Percentiles rank a stretch among this genome's conserved stretches.
Conservation (phyloP, 1,140 invertebrate genomes). For the Uloborus diversus region DNA sequence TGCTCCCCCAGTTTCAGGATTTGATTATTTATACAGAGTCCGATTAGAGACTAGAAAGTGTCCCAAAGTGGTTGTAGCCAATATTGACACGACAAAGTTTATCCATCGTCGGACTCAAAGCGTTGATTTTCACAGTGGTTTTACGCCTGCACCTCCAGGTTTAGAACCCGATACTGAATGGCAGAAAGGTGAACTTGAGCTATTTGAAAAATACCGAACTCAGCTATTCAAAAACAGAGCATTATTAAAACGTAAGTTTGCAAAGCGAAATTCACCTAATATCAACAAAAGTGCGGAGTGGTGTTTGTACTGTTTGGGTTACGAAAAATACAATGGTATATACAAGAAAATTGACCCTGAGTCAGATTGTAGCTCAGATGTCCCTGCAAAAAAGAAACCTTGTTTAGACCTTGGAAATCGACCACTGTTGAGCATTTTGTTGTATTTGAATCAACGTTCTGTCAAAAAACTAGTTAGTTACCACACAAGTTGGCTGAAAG, state of each 20-base stretch:
- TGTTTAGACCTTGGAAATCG: background rate
- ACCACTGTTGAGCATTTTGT: slow-evolving; percentile 26
- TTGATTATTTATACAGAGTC: slow-evolving; percentile 33
- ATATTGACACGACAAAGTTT: slow-evolving; percentile 64
- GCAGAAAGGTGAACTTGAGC: background rate
- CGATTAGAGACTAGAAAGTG: slow-evolving; percentile 70
- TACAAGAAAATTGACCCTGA: background rate
- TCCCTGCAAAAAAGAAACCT: background rate
- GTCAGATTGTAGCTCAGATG: background rate
- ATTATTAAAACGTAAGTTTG: slow-evolving; percentile 3
- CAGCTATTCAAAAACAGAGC: background rate
- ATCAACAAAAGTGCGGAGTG: background rate
- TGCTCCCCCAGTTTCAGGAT: background rate
- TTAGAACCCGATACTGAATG: slow-evolving; percentile 9
- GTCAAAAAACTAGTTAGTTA: background rate
- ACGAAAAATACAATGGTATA: background rate
- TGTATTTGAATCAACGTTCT: background rate
- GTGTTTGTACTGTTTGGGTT: slow-evolving; percentile 5
- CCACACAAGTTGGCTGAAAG: slow-evolving; percentile 20
- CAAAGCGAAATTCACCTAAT: background rate
- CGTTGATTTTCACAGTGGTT: slow-evolving; percentile 52
- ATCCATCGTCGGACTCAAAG: slow-evolving; percentile 65
- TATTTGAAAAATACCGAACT: background rate
- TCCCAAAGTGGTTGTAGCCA: slow-evolving; percentile 68
- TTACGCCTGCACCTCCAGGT: slow-evolving; percentile 11